Conservation (phyloP, 1,140 invertebrate genomes). For the Saccostrea cuccullata region DNA sequence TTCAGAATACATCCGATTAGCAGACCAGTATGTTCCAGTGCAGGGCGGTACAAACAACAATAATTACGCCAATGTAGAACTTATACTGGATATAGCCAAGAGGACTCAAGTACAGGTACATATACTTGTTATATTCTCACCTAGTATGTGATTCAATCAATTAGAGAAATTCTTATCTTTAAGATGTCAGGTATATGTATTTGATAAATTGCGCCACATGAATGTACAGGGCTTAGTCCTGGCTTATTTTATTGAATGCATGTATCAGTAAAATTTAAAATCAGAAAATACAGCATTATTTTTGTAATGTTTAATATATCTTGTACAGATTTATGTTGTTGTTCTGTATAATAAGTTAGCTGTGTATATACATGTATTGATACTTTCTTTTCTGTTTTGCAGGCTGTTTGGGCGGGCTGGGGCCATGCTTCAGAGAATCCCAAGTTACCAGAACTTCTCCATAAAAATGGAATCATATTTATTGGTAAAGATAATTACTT, state of each 20-base stretch:
- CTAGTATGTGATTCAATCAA: too few relatives aligned
- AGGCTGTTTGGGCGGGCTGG: constrained; percentile 99
- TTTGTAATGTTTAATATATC: too few relatives aligned
- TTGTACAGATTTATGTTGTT: too few relatives aligned
- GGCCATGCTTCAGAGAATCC: constrained; percentile 99
- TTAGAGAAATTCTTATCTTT: too few relatives aligned
- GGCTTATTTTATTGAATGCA: too few relatives aligned
- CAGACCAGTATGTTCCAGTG: constrained; percentile 98
- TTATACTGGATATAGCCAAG: constrained; percentile 97
- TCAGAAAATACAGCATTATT: too few relatives aligned
- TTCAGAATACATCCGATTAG: constrained; percentile 98
- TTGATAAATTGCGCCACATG: too few relatives aligned
- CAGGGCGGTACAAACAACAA: constrained; percentile 99
- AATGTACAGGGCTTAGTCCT: too few relatives aligned
- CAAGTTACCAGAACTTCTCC: constrained; percentile 95
- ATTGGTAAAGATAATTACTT: constrained; percentile 76
- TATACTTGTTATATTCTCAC: constrained; percentile 66
- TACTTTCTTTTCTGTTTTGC: constrained; percentile 53
- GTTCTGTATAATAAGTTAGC: too few relatives aligned
- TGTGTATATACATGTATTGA: too few relatives aligned
- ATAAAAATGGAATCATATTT: constrained; percentile 88
- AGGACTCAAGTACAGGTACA: constrained; percentile 95
- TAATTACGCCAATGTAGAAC: constrained; percentile 99
- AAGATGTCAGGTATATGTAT: too few relatives aligned
- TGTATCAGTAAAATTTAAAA: too few relatives aligned